A percentile compares a stretch with the other conserved stretches of the same genome.
These are phyloP conservation scores for Platycnemis pennipes DNA, from an alignment of 2,888 invertebrate species.

Conservation along the genomic window DNA sequence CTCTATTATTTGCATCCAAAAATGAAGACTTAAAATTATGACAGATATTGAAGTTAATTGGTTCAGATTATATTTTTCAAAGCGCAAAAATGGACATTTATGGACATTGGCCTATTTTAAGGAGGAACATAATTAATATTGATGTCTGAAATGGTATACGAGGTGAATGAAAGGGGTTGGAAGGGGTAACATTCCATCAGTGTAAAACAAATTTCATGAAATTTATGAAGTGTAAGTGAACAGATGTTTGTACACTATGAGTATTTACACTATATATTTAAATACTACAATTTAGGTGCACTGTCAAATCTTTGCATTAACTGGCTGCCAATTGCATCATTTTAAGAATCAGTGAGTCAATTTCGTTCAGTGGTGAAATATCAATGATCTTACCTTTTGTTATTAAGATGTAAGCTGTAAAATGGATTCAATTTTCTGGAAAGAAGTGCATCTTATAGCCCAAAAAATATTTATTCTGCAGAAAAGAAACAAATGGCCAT, in stretches of 20 bases:
- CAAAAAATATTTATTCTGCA: background rate
- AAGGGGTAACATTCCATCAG: background rate
- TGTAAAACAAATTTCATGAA: background rate
- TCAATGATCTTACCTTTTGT: background rate
- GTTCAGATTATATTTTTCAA: too few relatives aligned
- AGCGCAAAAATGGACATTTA: too few relatives aligned
- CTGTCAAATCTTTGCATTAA: background rate
- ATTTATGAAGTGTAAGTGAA: background rate
- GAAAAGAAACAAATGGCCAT: background rate
- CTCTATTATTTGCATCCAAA: too few relatives aligned
- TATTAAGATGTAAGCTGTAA: background rate
- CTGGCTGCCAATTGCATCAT: background rate
- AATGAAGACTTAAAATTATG: too few relatives aligned
- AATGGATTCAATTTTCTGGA: background rate
- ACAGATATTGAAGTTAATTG: too few relatives aligned
- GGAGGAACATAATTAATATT: too few relatives aligned
- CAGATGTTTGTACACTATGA: background rate
- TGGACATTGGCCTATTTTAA: too few relatives aligned
- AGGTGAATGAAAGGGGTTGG: background rate
- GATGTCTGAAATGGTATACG: background rate
- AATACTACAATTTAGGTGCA: background rate
- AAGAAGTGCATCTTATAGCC: slow-evolving; percentile 13
- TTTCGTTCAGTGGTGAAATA: background rate
- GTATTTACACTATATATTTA: slow-evolving; percentile 10
- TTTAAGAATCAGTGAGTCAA: background rate